A percentile compares a stretch with the other conserved stretches of the same genome.
Conservation (phyloP, 2,888 invertebrate genomes). For the Neoitamus cyanurus region DNA sequence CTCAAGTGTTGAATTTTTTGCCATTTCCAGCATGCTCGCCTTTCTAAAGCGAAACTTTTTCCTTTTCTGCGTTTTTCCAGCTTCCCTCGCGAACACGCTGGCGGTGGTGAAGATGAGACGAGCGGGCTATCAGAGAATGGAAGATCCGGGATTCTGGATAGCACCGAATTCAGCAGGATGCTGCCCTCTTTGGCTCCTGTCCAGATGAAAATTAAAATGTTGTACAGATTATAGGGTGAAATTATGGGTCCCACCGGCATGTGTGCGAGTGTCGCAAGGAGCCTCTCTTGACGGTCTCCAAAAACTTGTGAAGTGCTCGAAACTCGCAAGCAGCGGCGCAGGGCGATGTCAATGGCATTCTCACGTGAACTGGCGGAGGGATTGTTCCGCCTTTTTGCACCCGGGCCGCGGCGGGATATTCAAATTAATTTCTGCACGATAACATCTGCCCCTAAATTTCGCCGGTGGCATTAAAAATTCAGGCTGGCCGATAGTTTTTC, state of each 20-base stretch:
- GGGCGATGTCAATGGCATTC: neutral
- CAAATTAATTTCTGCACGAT: conserved; percentile 31
- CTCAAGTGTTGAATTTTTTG: conserved; percentile 47
- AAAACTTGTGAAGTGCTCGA: neutral
- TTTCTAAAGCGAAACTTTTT: conserved; percentile 40
- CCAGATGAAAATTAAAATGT: conserved; percentile 45
- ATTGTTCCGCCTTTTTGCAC: conserved; percentile 1
- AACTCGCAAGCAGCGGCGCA: neutral
- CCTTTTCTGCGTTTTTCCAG: neutral
- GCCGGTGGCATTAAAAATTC: conserved; percentile 30
- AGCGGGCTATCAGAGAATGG: neutral
- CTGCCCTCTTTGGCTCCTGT: conserved; percentile 30
- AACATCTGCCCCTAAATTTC: conserved; percentile 40
- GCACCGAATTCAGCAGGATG: neutral
- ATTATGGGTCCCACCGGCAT: neutral
- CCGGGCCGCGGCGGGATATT: neutral
- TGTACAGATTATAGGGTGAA: conserved; percentile 22
- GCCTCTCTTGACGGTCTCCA: neutral
- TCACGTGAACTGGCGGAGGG: neutral
- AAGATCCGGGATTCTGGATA: conserved; percentile 25
- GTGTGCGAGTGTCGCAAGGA: neutral
- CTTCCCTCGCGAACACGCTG: neutral
- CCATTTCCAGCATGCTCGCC: conserved; percentile 33
- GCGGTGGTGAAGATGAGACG: conserved; percentile 16
- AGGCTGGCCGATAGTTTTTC: conserved; percentile 9